Evolutionary conservation across 2,797 vertebrate species (phyloP).

Genomic region (Threskiornis aethiopicus): DNA sequence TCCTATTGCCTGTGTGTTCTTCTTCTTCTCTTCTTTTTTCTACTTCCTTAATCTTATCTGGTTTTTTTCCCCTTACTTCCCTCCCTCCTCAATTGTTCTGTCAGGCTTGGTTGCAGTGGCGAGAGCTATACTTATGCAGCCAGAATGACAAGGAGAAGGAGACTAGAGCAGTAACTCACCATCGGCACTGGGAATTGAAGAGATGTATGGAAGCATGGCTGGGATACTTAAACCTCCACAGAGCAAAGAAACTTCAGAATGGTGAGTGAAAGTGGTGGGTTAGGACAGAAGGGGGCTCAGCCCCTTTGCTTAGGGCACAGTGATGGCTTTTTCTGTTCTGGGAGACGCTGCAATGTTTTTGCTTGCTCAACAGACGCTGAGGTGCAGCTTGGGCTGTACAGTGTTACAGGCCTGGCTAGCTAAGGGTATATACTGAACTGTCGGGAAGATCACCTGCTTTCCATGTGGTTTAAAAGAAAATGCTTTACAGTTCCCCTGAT

Average conservation of each 20-base stretch:
- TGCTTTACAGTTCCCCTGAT: neutral
- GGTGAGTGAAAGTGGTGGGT: slow-evolving; percentile 64
- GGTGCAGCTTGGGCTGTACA: neutral
- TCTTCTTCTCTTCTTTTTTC: neutral
- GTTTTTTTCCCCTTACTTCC: neutral
- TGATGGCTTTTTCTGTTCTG: rapidly evolving
- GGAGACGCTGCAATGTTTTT: neutral
- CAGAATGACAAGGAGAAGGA: slow-evolving; percentile 71
- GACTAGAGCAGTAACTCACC: slow-evolving; percentile 70
- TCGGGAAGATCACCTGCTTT: neutral
- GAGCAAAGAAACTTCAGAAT: slow-evolving; percentile 68
- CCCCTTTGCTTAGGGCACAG: neutral
- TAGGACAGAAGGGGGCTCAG: neutral
- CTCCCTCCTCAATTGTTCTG: neutral
- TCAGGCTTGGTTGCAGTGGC: slow-evolving; percentile 87
- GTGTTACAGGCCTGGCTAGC: neutral
- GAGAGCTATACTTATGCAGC: slow-evolving; percentile 51
- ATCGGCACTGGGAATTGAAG: slow-evolving; percentile 57
- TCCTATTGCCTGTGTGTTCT: neutral
- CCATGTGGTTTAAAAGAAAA: neutral
- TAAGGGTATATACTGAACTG: neutral
- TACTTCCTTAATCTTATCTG: neutral
- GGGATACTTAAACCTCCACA: slow-evolving; percentile 63
- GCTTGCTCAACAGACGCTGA: neutral
- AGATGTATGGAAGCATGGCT: slow-evolving; percentile 78